A percentile compares a stretch with the other conserved stretches of the same genome.
These are phyloP conservation scores for Phylloscopus trochiloides DNA, from an alignment of 2,113 vertebrate genomes.

Conservation along the genomic window DNA sequence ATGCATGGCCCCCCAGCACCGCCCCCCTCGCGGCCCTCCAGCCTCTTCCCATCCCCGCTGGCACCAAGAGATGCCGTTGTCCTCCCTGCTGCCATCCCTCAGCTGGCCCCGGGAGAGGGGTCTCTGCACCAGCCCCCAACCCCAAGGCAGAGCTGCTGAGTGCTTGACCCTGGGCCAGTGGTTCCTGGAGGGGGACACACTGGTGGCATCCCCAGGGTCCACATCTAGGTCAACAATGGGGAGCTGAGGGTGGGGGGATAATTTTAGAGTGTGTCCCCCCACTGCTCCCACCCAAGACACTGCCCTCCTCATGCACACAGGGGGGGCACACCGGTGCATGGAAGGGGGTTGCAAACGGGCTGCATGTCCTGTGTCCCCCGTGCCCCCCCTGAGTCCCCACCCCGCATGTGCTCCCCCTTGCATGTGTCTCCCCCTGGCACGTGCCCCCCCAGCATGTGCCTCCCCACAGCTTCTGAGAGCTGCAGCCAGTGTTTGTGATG, in stretches of 20 bases:
- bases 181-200: too few species aligned
- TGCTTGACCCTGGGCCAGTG: background rate
- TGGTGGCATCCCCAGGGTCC: background rate
- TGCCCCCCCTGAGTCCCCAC: background rate
- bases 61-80: background rate
- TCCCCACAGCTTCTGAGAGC: background rate
- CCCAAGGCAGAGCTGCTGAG: background rate
- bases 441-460: background rate
- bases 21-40: background rate
- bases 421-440: background rate
- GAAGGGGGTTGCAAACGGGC: background rate
- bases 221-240: too few species aligned
- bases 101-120: background rate
- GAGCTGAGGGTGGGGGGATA: background rate
- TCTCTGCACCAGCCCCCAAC: background rate
- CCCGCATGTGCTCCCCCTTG: background rate
- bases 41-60: background rate
- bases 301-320: background rate
- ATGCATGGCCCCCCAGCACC: background rate
- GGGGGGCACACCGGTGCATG: background rate
- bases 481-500: background rate
- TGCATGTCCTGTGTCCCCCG: background rate
- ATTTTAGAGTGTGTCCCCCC: background rate
- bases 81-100: background rate
- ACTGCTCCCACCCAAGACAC: background rate